Percentiles rank a stretch among this genome's conserved stretches.
Evolutionary conservation across 92 coral and sea anemone genomes (phyloP).

Genomic region (Pocillopora grandis): DNA sequence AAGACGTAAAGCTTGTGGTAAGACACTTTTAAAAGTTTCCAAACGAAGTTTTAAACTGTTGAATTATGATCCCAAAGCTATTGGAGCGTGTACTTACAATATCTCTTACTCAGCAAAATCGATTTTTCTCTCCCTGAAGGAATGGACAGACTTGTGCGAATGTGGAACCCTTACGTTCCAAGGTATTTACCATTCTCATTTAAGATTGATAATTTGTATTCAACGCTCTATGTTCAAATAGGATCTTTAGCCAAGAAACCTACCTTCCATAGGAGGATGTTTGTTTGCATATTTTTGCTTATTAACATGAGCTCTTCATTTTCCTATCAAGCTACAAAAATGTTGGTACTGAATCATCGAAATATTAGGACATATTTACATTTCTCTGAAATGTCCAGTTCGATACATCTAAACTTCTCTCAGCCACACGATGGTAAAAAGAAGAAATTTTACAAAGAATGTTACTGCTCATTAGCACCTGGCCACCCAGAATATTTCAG

Average conservation of each 20-base stretch:
- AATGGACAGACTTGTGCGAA: conserved; percentile 94
- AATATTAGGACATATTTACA: too few species aligned
- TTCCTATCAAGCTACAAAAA: too few species aligned
- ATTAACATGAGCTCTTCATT: too few species aligned
- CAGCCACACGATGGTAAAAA: too few species aligned
- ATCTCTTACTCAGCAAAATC: not conserved
- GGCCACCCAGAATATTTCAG: too few species aligned
- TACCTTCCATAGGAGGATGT: too few species aligned
- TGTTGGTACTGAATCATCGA: too few species aligned
- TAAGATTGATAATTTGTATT: not conserved
- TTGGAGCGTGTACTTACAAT: not conserved
- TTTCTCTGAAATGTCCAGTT: too few species aligned
- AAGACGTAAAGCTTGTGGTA: not conserved
- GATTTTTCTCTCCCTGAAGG: conserved; percentile 52
- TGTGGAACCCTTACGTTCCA: conserved; percentile 99
- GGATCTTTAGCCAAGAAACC: not conserved
- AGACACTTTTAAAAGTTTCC: not conserved
- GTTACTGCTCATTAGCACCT: too few species aligned
- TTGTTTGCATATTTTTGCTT: too few species aligned
- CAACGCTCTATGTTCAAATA: not conserved
- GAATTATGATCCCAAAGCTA: not conserved
- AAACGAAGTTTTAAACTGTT: not conserved
- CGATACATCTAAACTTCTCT: too few species aligned
- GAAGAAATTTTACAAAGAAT: too few species aligned
- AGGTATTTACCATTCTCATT: conserved; percentile 49